Base-by-base conservation (phyloP, 2,888 invertebrate species). In the Drosophila subsilvestris region DNA sequence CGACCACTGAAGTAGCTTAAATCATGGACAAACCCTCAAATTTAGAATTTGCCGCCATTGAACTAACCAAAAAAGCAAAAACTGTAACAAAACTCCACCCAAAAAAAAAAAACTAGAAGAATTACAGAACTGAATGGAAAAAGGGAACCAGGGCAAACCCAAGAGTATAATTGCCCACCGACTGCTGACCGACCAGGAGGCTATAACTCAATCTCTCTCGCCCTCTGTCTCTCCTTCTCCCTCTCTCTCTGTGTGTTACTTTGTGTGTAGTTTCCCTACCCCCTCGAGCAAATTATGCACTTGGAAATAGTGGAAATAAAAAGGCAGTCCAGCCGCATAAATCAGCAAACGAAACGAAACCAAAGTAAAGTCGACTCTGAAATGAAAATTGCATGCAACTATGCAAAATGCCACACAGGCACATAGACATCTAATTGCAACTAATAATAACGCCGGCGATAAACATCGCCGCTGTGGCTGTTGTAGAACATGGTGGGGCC, bases 381-480 rank as follows among this genome's bases (percentile, higher is more conserved):
- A 42, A 53, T 37, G 37, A 48, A 55, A 69, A 69, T 69, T 72
- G 69, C 69, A 69, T 69, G 69, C 69, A 69, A 69, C 69, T 69
- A 62, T 61, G 70, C 63, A 60, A 74, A 71, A 71, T 73, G 71
- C 81, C 80, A 74, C 78, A 75, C 87, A 73, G 70, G 75, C 75
- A 74, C 78, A 75, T 84, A 73, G 82, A 77, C 80, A 82, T 79
- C 89, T 89, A 89, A 89, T 89, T 88, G 84, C 81, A 74, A 75
- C 79, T 83, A 88, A 86, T 86, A 85, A 89, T 87, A 89, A 85
- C 69, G 79, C 75, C 72, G 68, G 63, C 89, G 75, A 86, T 88
- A 84, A 75, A 75, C 74, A 86, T 80, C 74, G 66, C 51, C 74
- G 25, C 25, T 25, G 5, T 49, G 53, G 50, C 74, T 66, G 70